Evolutionary conservation across 2,888 invertebrate species (phyloP), one percentile per base, ranked within the genome.

Genomic region (Melieria omissa): DNA sequence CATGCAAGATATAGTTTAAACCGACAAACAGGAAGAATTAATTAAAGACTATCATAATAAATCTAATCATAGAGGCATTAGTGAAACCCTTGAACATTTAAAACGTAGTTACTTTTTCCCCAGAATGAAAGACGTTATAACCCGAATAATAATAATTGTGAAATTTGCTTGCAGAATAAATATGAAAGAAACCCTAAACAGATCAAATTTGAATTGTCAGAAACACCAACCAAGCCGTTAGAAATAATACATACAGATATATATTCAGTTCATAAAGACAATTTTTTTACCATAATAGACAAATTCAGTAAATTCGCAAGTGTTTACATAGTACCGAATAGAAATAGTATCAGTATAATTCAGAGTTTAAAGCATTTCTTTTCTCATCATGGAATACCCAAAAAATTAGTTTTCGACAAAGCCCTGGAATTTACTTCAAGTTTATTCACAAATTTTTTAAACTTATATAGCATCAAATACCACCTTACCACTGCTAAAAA

Each of bases 291-390:
- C 16, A 42, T 61, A 61, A 61, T 61, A 44, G 61, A 61, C n/a
- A 61, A 61, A 42, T 61, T 75, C 45, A 69, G 45, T 9, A 71
- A 64, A 52, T 75, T 74, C 46, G 68, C 72, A 10, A 61, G 70
- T 46, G 73, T 63, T 4, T 72, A 72, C 29, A 12, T 71, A 46
- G 8, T 74, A 67, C 52, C 46, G 5, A 14, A 58, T 16, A 73
- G 75, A 61, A 73, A 71, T 52, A 74, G 74, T 52, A 71, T 76
- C 14, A 73, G 41, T 47, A n/a, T 73, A 41, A 73, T 75, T 10
- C 65, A 73, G 52, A 65, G 54, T 3, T 46, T 74, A n/a, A 73
- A 73, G 68, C 65, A 73, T 49, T 74, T 68, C 49, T 73, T 63
- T 58, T 58, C 71, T 5, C 74, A 71, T 47, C 70, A 74, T 44